Evolutionary conservation across 2,888 invertebrate species (phyloP).

Genomic region (Ypsolopha sequella): DNA sequence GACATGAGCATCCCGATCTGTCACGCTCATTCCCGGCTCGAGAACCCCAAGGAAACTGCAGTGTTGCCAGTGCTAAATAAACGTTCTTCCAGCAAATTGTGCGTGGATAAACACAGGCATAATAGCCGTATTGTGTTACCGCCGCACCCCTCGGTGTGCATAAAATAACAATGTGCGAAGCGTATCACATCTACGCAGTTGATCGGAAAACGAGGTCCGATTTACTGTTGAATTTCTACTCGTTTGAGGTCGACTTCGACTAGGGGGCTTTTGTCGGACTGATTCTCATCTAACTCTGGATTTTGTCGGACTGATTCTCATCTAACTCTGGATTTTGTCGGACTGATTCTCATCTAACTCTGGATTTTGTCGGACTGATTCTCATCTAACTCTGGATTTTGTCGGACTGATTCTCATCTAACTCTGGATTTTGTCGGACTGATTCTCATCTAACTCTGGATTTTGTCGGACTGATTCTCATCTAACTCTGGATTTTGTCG

Average conservation of each 20-base stretch:
- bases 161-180: conserved; percentile 11
- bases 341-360: too few relatives aligned
- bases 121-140: conserved; percentile 62
- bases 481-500: too few relatives aligned
- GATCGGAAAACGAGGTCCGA: conserved; percentile 23
- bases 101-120: conserved; percentile 63
- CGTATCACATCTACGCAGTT: conserved; percentile 15
- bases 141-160: conserved; percentile 14
- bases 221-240: conserved; percentile 9
- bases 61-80: conserved; percentile 60
- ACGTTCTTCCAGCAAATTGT: conserved; percentile 57
- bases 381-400: too few relatives aligned
- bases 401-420: too few relatives aligned
- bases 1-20: conserved; percentile 13
- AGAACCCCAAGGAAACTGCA: conserved; percentile 9
- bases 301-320: too few relatives aligned
- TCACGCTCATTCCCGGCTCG: not conserved
- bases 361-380: too few relatives aligned
- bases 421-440: too few relatives aligned
- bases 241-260: not conserved
- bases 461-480: too few relatives aligned
- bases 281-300: not conserved
- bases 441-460: too few relatives aligned
- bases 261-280: not conserved
- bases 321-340: too few relatives aligned